A percentile compares a stretch with the other conserved stretches of the same genome.
These are phyloP conservation scores for Dipus sagitta DNA, from an alignment of 2,797 vertebrate genomes.

Conservation along the genomic window DNA sequence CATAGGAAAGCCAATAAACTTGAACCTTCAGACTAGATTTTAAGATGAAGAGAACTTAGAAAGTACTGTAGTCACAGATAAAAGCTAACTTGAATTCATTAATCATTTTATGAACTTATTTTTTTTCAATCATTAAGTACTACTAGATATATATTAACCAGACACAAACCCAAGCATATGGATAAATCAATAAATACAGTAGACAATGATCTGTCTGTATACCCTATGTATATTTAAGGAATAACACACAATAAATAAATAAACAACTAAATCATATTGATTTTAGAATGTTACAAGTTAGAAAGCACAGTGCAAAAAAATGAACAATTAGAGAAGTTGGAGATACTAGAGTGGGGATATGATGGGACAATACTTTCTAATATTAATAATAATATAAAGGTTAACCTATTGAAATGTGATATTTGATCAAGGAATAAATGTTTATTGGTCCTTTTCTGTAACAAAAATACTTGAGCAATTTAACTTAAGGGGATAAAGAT, in stretches of 20 bases:
- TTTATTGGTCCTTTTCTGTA: neutral
- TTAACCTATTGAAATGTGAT: neutral
- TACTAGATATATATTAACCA: neutral
- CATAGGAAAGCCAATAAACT: slow-evolving; percentile 14
- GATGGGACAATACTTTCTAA: neutral
- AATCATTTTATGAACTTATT: neutral
- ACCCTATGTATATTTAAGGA: neutral
- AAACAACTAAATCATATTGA: neutral
- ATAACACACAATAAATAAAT: neutral
- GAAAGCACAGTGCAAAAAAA: neutral
- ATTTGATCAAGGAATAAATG: neutral
- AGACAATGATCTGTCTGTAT: neutral
- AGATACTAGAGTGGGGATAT: neutral
- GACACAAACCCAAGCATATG: neutral
- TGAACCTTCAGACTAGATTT: neutral
- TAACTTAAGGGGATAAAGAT: neutral
- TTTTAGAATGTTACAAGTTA: neutral
- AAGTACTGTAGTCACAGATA: neutral
- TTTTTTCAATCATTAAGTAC: neutral
- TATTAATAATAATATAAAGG: neutral
- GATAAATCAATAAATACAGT: neutral
- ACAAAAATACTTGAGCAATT: neutral
- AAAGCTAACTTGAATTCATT: neutral
- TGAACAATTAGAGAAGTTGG: neutral
- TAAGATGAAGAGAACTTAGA: neutral